phyloP scores from a whole-genome alignment of 2,888 invertebrate genomes.

The Rotaria sp. region DNA sequence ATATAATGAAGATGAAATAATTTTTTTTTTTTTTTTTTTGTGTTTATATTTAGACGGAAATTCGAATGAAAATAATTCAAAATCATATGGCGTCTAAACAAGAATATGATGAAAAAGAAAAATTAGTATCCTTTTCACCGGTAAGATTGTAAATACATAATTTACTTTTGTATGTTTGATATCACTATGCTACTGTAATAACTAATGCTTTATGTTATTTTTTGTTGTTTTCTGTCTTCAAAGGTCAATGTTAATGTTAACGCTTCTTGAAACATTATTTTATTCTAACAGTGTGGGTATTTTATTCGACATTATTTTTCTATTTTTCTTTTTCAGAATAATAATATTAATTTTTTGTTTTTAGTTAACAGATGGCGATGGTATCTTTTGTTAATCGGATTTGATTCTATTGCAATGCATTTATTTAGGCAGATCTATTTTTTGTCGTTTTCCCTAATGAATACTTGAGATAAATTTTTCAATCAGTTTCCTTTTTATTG shows the following conservation, averaged over 20 bases:
- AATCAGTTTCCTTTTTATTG: background rate
- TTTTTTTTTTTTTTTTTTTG: no score
- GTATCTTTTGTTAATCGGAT: background rate
- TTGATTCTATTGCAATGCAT: background rate
- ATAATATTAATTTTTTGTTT: background rate
- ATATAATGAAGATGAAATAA: background rate
- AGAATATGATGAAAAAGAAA: conserved; percentile 25
- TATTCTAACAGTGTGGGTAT: background rate
- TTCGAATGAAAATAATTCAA: conserved; percentile 39
- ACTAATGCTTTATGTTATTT: background rate
- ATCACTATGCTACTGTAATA: background rate
- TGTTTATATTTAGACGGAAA: conserved; percentile 34
- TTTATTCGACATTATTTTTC: no score
- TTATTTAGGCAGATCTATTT: conserved; percentile 13
- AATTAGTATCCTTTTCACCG: background rate
- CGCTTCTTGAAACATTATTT: background rate
- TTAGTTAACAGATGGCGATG: conserved; percentile 17
- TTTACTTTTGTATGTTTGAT: background rate
- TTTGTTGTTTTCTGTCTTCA: conserved; percentile 2
- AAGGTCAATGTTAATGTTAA: background rate
- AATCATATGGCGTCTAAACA: conserved; percentile 39
- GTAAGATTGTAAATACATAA: background rate
- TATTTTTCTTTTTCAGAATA: no score
- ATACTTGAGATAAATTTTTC: background rate
- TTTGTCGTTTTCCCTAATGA: conserved; percentile 7